Base-by-base conservation (phyloP, 2,113 vertebrate genomes). In the Sula dactylatra region DNA sequence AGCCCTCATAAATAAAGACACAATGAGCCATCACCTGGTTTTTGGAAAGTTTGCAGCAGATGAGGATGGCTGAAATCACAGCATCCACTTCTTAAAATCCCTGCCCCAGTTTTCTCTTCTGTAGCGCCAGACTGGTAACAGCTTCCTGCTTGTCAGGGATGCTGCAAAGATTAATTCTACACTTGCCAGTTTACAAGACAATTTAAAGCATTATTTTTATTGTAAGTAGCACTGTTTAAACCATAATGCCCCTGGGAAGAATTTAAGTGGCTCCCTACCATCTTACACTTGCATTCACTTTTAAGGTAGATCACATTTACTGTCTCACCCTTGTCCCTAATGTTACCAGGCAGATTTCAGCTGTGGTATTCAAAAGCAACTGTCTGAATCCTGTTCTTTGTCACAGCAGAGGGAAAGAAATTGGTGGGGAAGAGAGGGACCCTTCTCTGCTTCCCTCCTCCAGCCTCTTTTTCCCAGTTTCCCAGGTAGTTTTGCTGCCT, bases 401-500 rank as follows among this genome's bases (percentile, higher is more conserved):
- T 21, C 40, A 44, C 21, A 89, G 24, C 64, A 86, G 67, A 83
- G 10, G 25, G 25, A 78, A 91, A 9, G 44, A 62, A 42, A 65
- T 64, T 58, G 24, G 32, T 1, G 5, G 16, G 45, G 40, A 70
- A 85, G 40, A 93, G 27, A 32, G 7, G 16, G 8, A 70, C 18
- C 11, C 12, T 44, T 44, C 49, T 79, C 36, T 1, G 4, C 22
- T 59, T 82, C 8, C 44, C 22, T 3, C 4, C 0, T 26, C 21
- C 70, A 66, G 5, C 19, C 21, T 54, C 49, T 71, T 74, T n/a
- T 79, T 3, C 66, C 4, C 4, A 79, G 36, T 45, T 82, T 87
- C 24, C 36, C 80, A 61, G 32, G 65, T 55, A 86, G 17, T 64
- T 92, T 94, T 93, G 52, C 54, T 81, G 34, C 50, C 31, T 67